Base-by-base conservation (phyloP, 53 echinoderm and acorn worm species). In the Echinarachnius parma region DNA sequence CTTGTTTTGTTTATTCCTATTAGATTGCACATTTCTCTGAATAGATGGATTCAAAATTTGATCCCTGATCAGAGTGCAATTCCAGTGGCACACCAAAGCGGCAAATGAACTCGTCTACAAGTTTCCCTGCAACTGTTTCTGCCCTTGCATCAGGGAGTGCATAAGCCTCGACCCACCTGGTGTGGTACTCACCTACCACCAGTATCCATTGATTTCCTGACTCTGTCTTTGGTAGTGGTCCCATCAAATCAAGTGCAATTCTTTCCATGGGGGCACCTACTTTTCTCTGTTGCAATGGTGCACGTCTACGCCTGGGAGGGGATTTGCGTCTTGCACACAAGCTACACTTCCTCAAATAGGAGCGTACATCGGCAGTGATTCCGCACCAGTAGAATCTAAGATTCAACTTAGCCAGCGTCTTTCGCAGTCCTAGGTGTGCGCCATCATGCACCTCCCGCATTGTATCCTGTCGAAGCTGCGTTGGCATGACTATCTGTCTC, bases 371-470 rank as follows among this genome's bases (percentile, higher is more conserved):
- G 14, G 65, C 67, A 16, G 60, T 14, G 76, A 81, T 76, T 15
- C 77, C 53, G 24, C 26, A 26, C 86, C 81, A 86, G 29, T 59
- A 81, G 33, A 66, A 81, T 5, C 77, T 15, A 13, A 21, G 25
- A 28, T 52, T 65, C 5, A 76, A 28, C 28, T 66, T 66, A 31
- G 46, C 76, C 46, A 80, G 44, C 37, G 86, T 86, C 33, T 77
- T 66, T n/a, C 47, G 39, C 24, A 81, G 29, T 34, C 81, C 81
- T 10, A 86, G 61, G 63, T 86, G 86, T 1, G 80, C 86, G 9
- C 60, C 77, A 5, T 72, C 69, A 68, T 86, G 86, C 14, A 86
- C 23, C 5, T 81, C 81, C 4, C 11, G 3, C 34, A 81, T 53
- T 2, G 64, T 52, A 30, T 9, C 37, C 2, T 46, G 31, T n/a